Evolutionary conservation across 2,797 vertebrate genomes (phyloP).

Genomic region (Agapornis canus): DNA sequence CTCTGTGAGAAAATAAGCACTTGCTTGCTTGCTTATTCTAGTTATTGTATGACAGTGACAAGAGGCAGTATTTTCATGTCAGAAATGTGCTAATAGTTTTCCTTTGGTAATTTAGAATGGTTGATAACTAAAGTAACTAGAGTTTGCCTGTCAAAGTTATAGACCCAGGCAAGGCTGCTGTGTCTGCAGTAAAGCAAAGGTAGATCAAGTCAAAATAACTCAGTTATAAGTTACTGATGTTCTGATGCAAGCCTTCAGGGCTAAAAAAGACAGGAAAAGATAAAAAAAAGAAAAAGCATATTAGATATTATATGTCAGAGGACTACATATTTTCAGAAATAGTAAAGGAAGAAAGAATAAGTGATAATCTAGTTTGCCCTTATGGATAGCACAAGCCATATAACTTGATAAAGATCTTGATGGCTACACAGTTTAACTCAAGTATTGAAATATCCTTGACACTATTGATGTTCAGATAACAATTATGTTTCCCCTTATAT

Average conservation of each 20-base stretch:
- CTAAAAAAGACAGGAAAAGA: neutral
- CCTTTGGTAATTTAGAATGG: slow-evolving; percentile 2
- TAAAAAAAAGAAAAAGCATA: neutral
- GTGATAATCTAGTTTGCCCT: neutral
- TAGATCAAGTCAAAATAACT: slow-evolving; percentile 6
- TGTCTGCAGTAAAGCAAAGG: neutral
- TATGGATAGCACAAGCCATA: neutral
- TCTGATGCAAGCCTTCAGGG: neutral
- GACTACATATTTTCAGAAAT: neutral
- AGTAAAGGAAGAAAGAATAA: neutral
- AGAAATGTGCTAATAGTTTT: slow-evolving; percentile 33
- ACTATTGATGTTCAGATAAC: neutral
- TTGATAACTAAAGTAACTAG: slow-evolving; percentile 22
- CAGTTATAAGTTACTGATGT: neutral
- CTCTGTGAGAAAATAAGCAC: neutral
- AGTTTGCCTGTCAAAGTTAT: slow-evolving; percentile 37
- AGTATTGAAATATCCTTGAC: neutral
- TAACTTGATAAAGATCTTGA: neutral
- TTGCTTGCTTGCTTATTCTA: slow-evolving; percentile 6
- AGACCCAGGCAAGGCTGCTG: neutral
- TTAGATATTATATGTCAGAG: neutral
- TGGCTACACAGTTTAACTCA: neutral
- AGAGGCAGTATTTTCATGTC: slow-evolving; percentile 16
- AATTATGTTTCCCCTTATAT: neutral
- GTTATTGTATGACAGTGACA: slow-evolving; percentile 1